phyloP scores from a whole-genome alignment of 1,140 invertebrate genomes.

The Drosophila pachea region DNA sequence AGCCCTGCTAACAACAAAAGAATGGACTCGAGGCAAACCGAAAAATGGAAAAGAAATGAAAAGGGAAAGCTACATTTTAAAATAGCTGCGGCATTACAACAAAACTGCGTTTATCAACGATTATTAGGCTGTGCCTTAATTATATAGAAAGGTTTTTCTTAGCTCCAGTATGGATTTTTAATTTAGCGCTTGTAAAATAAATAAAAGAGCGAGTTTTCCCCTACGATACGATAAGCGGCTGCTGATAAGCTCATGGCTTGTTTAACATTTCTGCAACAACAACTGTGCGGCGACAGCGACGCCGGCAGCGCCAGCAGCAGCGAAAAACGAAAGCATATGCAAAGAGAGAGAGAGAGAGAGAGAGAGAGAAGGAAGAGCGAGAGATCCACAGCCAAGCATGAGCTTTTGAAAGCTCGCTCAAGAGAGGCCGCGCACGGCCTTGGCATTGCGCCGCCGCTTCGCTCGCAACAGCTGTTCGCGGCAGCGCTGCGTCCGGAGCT shows the following conservation, averaged over 20 bases:
- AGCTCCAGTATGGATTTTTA: constrained; percentile 59
- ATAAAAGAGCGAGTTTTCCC: constrained; percentile 28
- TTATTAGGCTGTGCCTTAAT: constrained; percentile 40
- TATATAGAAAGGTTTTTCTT: constrained; percentile 52
- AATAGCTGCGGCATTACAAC: constrained; percentile 12
- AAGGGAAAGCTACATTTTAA: constrained; percentile 46
- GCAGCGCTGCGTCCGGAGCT: constrained; percentile 24
- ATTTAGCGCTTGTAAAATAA: constrained; percentile 42
- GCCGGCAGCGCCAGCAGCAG: constrained; percentile 1
- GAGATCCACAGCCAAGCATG: constrained; percentile 1
- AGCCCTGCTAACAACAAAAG: constrained; percentile 35
- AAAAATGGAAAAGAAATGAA: constrained; percentile 24
- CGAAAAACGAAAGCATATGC: constrained; percentile 34
- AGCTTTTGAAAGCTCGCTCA: constrained; percentile 17
- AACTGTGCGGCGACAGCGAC: neutral
- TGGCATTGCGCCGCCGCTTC: constrained; percentile 47
- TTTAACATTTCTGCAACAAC: constrained; percentile 30
- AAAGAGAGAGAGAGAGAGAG: constrained; percentile 2
- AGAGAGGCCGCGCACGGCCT: constrained; percentile 41
- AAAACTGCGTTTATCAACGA: constrained; percentile 15
- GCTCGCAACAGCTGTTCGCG: constrained; percentile 43
- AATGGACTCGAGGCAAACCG: constrained; percentile 12
- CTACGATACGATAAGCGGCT: constrained; percentile 51
- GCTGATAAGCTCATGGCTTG: constrained; percentile 48
- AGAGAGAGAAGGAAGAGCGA: constrained; percentile 11